Evolutionary conservation across 2,888 invertebrate species (phyloP).

Genomic region (Dione vanillae): DNA sequence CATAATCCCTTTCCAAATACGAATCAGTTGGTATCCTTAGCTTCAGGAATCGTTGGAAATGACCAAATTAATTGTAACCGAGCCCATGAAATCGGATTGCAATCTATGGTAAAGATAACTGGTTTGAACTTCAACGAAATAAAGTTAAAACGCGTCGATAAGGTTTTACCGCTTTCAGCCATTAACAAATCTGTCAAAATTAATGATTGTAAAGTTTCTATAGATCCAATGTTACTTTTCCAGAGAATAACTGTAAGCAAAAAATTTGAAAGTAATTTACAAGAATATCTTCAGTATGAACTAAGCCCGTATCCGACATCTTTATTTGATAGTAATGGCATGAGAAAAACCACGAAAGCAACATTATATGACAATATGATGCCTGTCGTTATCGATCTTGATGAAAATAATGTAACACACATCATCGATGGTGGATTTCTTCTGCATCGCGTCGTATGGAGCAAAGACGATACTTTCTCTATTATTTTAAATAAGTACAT

Average conservation of each 20-base stretch:
- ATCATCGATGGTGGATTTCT: slow-evolving; percentile 55
- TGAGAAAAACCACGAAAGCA: slow-evolving; percentile 51
- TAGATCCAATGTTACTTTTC: slow-evolving; percentile 49
- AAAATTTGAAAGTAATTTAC: slow-evolving; percentile 48
- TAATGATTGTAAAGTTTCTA: slow-evolving; percentile 46
- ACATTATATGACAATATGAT: slow-evolving; percentile 49
- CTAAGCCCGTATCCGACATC: slow-evolving; percentile 48
- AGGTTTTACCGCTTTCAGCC: slow-evolving; percentile 48
- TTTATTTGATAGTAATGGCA: slow-evolving; percentile 49
- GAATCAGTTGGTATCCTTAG: slow-evolving; percentile 46
- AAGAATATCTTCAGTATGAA: slow-evolving; percentile 50
- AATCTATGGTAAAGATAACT: slow-evolving; percentile 49
- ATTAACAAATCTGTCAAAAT: slow-evolving; percentile 44
- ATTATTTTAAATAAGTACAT: slow-evolving; percentile 48
- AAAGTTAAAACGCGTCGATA: slow-evolving; percentile 53
- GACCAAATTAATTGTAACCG: slow-evolving; percentile 51
- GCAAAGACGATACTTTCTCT: slow-evolving; percentile 49
- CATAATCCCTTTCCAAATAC: slow-evolving; percentile 48
- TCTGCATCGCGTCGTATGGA: slow-evolving; percentile 57
- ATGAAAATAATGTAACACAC: slow-evolving; percentile 49
- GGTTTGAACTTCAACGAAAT: slow-evolving; percentile 50
- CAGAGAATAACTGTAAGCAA: slow-evolving; percentile 46
- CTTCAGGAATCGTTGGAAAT: slow-evolving; percentile 49
- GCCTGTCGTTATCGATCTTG: slow-evolving; percentile 42
- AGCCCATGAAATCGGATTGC: slow-evolving; percentile 49